These are phyloP conservation scores for Lasioglossum vierecki DNA, from an alignment of 2,888 invertebrate genomes.

Conservation along the genomic window DNA sequence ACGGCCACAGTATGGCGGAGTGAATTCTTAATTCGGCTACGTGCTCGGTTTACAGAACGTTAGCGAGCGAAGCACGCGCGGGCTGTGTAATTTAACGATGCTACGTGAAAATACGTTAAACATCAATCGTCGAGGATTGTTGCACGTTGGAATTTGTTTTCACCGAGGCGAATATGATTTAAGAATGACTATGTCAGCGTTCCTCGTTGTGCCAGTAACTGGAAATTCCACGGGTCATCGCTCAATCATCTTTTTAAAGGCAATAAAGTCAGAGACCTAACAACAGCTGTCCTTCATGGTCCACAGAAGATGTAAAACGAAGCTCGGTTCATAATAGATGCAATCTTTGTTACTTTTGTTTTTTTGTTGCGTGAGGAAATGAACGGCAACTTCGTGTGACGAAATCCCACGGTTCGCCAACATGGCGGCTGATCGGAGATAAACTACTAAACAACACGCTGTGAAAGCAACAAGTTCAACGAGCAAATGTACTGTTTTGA, in stretches of 20 bases:
- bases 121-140: not conserved
- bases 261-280: not conserved
- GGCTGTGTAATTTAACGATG: constrained; percentile 16
- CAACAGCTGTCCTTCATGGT: constrained; percentile 39
- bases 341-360: not conserved
- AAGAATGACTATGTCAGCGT: not conserved
- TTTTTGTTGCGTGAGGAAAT: not conserved
- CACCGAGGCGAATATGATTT: not conserved
- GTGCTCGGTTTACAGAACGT: constrained; percentile 24
- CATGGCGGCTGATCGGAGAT: not conserved
- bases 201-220: too few relatives aligned
- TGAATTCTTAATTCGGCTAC: constrained; percentile 50
- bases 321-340: not conserved
- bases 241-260: not conserved
- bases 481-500: not conserved
- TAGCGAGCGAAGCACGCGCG: constrained; percentile 30
- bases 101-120: not conserved
- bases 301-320: constrained; percentile 17
- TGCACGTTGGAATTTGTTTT: not conserved
- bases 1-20: constrained; percentile 23
- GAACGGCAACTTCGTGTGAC: not conserved
- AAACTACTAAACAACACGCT: not conserved
- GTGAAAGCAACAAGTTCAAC: not conserved
- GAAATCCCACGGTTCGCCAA: not conserved
- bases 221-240: constrained; percentile 19